These are phyloP conservation scores for Calypte anna DNA, from an alignment of 2,113 vertebrate species.

Conservation along the genomic window DNA sequence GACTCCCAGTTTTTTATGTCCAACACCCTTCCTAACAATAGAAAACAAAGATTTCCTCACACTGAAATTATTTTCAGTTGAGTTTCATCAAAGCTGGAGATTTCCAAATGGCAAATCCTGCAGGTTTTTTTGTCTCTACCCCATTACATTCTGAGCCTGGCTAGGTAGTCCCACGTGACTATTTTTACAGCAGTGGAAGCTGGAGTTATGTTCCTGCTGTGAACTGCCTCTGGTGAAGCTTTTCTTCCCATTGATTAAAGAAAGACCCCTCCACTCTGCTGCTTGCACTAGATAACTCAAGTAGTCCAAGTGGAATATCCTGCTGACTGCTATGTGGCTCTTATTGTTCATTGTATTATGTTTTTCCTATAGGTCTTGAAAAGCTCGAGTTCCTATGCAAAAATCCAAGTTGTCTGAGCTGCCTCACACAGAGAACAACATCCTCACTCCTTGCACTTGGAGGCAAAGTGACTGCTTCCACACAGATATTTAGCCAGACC, in stretches of 20 bases:
- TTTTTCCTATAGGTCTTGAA: not conserved
- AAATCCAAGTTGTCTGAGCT: not conserved
- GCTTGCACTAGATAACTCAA: not conserved
- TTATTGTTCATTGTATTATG: not conserved
- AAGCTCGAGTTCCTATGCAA: not conserved
- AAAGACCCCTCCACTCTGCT: not conserved
- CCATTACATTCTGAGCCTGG: not conserved
- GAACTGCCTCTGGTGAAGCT: not conserved
- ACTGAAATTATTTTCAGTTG: not conserved
- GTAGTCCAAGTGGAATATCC: not conserved
- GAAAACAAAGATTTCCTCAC: not conserved
- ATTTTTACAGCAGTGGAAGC: not conserved
- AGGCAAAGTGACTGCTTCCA: not conserved
- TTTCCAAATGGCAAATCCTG: not conserved
- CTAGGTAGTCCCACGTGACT: not conserved
- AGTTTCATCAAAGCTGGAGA: not conserved
- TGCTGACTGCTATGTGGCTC: not conserved
- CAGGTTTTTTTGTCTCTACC: not conserved
- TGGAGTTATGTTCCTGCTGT: not conserved
- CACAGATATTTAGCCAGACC: not conserved
- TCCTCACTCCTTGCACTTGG: not conserved
- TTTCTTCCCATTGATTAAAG: not conserved
- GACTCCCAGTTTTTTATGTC: not conserved
- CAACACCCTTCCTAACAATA: not conserved
- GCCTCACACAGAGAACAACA: not conserved